Conservation (phyloP, 2,888 invertebrate species). For the Prenolepis imparis region DNA sequence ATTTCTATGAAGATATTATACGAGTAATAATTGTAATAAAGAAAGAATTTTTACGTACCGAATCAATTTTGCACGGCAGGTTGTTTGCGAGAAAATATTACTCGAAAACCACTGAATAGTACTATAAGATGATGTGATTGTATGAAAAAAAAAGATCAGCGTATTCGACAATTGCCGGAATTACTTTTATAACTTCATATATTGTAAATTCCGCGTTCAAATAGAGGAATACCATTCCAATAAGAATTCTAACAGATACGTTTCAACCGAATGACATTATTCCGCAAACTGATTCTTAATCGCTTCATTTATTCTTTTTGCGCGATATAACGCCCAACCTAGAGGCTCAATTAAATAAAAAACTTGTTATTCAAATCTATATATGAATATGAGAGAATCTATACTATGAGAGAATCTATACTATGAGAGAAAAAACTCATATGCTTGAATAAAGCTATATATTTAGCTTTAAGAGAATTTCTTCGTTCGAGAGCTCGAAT, state of each 20-base stretch:
- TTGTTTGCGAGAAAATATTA: neutral
- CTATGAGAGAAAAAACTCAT: neutral
- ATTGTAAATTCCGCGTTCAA: neutral
- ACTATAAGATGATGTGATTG: conserved; percentile 17
- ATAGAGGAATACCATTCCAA: neutral
- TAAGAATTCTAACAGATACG: conserved; percentile 24
- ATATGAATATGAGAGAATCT: neutral
- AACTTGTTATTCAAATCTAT: conserved; percentile 41
- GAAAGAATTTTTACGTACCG: conserved; percentile 25
- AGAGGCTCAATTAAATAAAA: conserved; percentile 27
- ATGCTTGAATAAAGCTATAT: neutral
- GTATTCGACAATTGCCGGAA: neutral
- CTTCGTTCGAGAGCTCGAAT: neutral
- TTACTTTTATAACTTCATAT: neutral
- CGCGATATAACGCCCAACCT: conserved; percentile 3
- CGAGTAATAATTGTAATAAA: neutral
- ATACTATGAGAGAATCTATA: neutral
- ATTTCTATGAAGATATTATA: neutral
- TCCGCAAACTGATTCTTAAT: conserved; percentile 31
- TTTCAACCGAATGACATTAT: conserved; percentile 12
- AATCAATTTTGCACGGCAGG: neutral
- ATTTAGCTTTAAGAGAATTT: neutral
- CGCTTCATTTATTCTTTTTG: conserved; percentile 33
- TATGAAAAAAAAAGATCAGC: neutral
- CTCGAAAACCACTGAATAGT: conserved; percentile 16